Evolutionary conservation across 2,797 vertebrate species (phyloP).

Genomic region (Chiloscyllium punctatum): DNA sequence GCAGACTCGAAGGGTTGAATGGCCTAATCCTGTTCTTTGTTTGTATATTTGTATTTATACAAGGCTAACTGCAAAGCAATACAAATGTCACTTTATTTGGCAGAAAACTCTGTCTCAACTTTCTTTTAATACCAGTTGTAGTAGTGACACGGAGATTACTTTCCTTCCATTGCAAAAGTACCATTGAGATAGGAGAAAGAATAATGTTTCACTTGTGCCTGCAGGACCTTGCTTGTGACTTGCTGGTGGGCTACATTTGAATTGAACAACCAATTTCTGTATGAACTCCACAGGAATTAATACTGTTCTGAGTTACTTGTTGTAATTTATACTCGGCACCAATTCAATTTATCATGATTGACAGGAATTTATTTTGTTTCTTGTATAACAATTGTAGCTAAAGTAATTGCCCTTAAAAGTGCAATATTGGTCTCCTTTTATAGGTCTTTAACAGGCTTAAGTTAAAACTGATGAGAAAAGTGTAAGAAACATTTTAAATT

Average conservation of each 20-base stretch:
- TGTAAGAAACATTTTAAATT: conserved; percentile 6
- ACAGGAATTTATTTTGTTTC: neutral
- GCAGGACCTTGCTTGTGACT: too few relatives aligned
- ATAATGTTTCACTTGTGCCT: neutral
- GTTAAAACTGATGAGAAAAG: neutral
- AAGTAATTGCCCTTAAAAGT: conserved; percentile 15
- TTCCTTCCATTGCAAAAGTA: neutral
- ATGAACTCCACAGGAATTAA: neutral
- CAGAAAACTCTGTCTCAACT: neutral
- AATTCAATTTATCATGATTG: conserved; percentile 3
- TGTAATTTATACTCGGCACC: neutral
- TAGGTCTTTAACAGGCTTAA: neutral
- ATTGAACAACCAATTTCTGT: neutral
- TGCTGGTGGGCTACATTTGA: neutral
- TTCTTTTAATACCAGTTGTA: neutral
- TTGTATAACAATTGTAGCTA: neutral
- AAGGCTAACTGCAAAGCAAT: neutral
- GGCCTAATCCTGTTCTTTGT: too few relatives aligned
- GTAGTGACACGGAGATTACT: neutral
- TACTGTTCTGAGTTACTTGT: neutral
- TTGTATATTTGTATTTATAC: too few relatives aligned
- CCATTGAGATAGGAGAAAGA: neutral
- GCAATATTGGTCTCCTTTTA: neutral
- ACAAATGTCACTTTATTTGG: neutral
- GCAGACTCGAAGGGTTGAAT: too few relatives aligned